Base-by-base conservation (phyloP, 2,888 invertebrate genomes). In the Dynastes grantii region DNA sequence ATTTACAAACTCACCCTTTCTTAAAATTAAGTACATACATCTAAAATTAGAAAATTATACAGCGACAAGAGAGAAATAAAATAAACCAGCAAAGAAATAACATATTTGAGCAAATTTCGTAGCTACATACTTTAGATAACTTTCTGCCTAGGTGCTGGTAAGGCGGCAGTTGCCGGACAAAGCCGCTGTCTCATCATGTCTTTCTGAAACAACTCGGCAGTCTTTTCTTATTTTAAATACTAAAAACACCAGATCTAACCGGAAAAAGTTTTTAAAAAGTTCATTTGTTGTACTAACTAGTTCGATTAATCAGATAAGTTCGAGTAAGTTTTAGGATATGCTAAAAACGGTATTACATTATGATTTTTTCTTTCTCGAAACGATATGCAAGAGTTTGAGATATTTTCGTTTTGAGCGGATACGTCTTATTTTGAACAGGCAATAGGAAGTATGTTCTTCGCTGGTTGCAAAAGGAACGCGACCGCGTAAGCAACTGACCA, bases 401-500 rank as follows among this genome's bases (percentile, higher is more conserved):
- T 58, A 6, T 58, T 22, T 58, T 3, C 55, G 55, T 58, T 58
- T 22, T 16, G 55, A 22, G 55, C 55, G 55, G 22, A 16, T 58
- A 16, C 22, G 22, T 53, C 16, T 53, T 51, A 11, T n/a, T 2
- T 16, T 37, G 4, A 37, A 45, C 9, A 45, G 45, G 45, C 8
- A 45, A 11, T 37, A 8, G 9, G 45, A 45, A 11, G 45, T 45
- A 45, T 45, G 11, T 8, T 45, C 45, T 45, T 45, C 45, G 45
- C 45, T 45, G 11, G 45, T 45, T 45, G 45, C 45, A 45, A 45
- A 11, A 45, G 45, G 45, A 45, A 29, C 68, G 51, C 68, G 68
- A 13, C 27, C 68, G 68, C 68, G 68, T n/a, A 11, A 49, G 29
- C 51, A 51, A 68, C 68, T 68, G 68, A 29, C 68, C 29, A 40